A percentile compares a stretch with the other conserved stretches of the same genome.
These are phyloP conservation scores for Callinectes sapidus DNA, from an alignment of 2,888 invertebrate genomes.

Conservation along the genomic window DNA sequence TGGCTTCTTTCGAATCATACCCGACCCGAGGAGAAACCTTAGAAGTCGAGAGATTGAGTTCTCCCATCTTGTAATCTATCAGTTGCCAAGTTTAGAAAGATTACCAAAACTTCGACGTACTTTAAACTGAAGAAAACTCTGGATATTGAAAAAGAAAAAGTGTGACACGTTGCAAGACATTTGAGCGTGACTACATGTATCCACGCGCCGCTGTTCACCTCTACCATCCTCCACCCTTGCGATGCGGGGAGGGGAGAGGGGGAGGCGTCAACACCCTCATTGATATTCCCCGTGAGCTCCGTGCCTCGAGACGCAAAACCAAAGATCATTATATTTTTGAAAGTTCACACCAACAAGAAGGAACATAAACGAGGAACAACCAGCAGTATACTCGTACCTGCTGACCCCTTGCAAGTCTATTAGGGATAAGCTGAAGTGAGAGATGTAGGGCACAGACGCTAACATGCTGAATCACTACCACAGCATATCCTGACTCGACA, in stretches of 20 bases:
- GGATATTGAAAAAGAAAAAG: no score
- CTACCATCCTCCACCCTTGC: neutral
- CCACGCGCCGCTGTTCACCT: neutral
- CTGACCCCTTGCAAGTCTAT: no score
- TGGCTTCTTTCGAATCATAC: no score
- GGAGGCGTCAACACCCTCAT: neutral
- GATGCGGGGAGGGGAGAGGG: neutral
- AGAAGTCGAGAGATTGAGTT: no score
- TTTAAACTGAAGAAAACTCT: no score
- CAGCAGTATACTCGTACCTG: neutral
- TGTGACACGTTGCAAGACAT: no score
- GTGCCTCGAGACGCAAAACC: neutral
- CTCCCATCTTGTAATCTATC: no score
- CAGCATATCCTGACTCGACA: neutral
- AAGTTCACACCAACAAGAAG: neutral
- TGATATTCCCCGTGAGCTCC: neutral
- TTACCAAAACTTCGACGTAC: no score
- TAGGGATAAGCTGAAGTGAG: no score
- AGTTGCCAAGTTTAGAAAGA: no score
- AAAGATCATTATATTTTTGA: neutral
- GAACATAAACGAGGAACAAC: neutral
- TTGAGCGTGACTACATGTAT: neutral
- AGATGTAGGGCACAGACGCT: neutral
- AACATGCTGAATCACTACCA: neutral
- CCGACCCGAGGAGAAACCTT: no score